A percentile compares a stretch with the other conserved stretches of the same genome.
Conservation (phyloP, 2,888 invertebrate genomes). For the Diarsia dahlii region DNA sequence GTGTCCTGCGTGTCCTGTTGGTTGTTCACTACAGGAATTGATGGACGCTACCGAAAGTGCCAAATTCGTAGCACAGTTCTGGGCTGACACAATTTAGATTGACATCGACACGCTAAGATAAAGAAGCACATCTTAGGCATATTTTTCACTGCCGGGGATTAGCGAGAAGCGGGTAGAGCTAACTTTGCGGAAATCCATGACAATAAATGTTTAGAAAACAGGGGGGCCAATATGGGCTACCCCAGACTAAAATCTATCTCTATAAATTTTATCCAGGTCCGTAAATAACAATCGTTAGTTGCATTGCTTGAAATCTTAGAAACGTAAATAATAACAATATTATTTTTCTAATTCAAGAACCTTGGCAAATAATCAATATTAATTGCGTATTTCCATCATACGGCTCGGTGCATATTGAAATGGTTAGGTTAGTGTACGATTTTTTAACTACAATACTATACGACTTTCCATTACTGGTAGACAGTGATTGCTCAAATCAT, state of each 20-base stretch:
- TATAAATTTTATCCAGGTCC: neutral
- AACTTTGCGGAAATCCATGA: neutral
- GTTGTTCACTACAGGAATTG: too few relatives aligned
- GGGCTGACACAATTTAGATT: too few relatives aligned
- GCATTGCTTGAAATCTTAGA: neutral
- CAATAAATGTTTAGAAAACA: neutral
- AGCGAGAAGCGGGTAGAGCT: neutral
- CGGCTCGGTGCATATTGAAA: neutral
- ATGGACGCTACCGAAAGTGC: too few relatives aligned
- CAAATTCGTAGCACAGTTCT: too few relatives aligned
- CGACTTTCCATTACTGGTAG: neutral
- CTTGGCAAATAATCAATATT: constrained; percentile 18
- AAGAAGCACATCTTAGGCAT: neutral
- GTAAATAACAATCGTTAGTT: constrained; percentile 9
- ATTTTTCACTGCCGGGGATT: neutral
- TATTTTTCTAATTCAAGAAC: constrained; percentile 3
- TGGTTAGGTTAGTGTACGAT: neutral
- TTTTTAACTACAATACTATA: neutral
- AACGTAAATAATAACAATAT: neutral
- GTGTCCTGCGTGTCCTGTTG: too few relatives aligned
- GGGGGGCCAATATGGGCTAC: neutral
- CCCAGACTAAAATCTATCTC: neutral
- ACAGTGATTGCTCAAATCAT: neutral
- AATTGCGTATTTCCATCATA: constrained; percentile 16
- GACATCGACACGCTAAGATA: too few relatives aligned